Evolutionary conservation across 1,140 invertebrate genomes (phyloP).

Genomic region (Cataglyphis hispanica): DNA sequence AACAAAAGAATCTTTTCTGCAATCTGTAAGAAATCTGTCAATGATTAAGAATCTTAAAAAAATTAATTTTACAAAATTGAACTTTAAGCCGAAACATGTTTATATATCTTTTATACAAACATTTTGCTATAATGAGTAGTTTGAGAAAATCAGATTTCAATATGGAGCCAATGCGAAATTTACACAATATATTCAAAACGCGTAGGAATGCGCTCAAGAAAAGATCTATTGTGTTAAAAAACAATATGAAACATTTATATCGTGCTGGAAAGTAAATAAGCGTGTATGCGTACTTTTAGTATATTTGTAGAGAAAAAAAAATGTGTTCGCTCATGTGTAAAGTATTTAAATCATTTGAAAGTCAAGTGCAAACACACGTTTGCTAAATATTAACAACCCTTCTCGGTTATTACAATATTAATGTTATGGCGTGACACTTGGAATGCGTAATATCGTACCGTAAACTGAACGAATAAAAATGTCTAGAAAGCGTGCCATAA

Average conservation of each 20-base stretch:
- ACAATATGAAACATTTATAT: constrained; percentile 36
- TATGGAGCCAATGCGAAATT: not conserved
- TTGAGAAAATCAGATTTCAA: constrained; percentile 29
- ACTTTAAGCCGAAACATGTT: not conserved
- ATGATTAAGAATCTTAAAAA: not conserved
- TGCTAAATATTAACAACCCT: not conserved
- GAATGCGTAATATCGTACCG: not conserved
- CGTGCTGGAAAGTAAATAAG: constrained; percentile 37
- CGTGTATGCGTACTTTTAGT: constrained; percentile 9
- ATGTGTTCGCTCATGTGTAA: not conserved
- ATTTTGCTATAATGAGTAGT: constrained; percentile 30
- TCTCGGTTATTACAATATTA: not conserved
- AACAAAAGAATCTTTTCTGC: constrained; percentile 20
- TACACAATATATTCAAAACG: not conserved
- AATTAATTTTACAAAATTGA: constrained; percentile 23
- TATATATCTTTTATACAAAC: constrained; percentile 36
- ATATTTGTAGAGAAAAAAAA: constrained; percentile 50
- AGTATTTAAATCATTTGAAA: not conserved
- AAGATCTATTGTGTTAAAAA: constrained; percentile 18
- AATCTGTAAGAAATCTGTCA: not conserved
- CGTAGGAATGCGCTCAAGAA: not conserved
- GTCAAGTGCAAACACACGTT: not conserved
- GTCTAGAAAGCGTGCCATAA: not conserved
- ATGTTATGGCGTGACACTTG: not conserved
- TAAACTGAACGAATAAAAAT: constrained; percentile 3